phyloP scores from a whole-genome alignment of 2,113 vertebrate species.

The Malaclemys terrapin region DNA sequence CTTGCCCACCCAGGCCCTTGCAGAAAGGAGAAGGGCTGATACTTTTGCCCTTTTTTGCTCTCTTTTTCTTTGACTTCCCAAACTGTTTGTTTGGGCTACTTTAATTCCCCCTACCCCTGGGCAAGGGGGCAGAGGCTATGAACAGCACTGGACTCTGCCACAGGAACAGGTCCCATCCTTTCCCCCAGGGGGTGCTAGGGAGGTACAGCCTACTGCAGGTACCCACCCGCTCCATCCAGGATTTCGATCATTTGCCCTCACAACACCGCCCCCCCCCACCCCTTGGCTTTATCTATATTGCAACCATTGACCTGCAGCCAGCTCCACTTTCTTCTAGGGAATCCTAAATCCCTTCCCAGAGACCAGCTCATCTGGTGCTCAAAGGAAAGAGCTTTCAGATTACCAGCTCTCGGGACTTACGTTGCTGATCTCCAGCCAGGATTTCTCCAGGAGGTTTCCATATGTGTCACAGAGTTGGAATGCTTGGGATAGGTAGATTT shows the following conservation, averaged over 20 bases:
- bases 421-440: conserved; percentile 61
- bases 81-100: background rate
- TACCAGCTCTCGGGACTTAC: background rate
- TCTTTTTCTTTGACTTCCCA: background rate
- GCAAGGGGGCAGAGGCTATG: background rate
- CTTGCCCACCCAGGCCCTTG: no score
- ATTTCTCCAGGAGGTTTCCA: conserved; percentile 58
- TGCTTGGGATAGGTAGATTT: conserved; percentile 41
- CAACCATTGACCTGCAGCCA: background rate
- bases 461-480: conserved; percentile 18
- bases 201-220: background rate
- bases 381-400: background rate
- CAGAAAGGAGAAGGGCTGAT: no score
- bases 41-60: background rate
- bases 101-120: no score
- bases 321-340: background rate
- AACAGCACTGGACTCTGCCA: background rate
- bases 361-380: background rate
- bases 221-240: background rate
- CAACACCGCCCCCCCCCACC: background rate
- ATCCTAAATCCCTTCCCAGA: background rate
- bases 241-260: background rate
- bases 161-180: no score
- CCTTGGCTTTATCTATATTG: background rate
- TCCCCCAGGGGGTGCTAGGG: background rate